Evolutionary conservation across 2,888 invertebrate genomes (phyloP), one percentile per base, ranked within the genome.

Genomic region (Amitus sp.): DNA sequence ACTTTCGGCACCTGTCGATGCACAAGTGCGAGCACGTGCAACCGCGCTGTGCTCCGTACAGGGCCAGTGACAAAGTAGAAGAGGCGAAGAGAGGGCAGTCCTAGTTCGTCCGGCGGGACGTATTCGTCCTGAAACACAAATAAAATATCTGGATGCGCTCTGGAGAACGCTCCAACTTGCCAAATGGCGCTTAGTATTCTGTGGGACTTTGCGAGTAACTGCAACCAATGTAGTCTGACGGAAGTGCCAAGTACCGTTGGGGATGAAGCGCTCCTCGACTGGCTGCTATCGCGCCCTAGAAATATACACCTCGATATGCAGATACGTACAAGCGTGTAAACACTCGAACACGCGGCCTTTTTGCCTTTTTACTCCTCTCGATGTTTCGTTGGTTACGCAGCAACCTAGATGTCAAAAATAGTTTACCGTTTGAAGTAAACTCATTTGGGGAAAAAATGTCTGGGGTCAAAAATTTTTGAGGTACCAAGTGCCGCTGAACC

Each of bases 141-240:
- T 67, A 67, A 67, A 67, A 67, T 67, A 63, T 65, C 65, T 51
- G 62, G 62, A 63, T 61, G 62, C 55, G 65, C 61, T 61, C 59
- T 53, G 59, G 69, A 61, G 60, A 67, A 67, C 67, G 56, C 58
- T 67, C 61, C 67, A 67, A 70, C 64, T 73, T 75, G 77, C 78
- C 78, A 78, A 78, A 78, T 73, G 71, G 72, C 69, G 73, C 72
- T 78, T 78, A 77, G 78, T 76, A 78, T 78, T 76, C 76, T 72
- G 71, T 63, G 67, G 69, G 62, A 76, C 73, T 76, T 71, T 68
- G 66, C 71, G 70, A 75, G 71, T 74, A 73, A 72, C 75, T 70
- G 72, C 68, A 66, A 72, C 69, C 73, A 65, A 68, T 71, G 69
- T 67, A 71, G 65, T 71, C 70, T 67, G 72, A 73, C 72, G 71